A percentile compares a stretch with the other conserved stretches of the same genome.
Evolutionary conservation across 2,797 vertebrate genomes (phyloP).

Genomic region (Melanotaenia nigrans): DNA sequence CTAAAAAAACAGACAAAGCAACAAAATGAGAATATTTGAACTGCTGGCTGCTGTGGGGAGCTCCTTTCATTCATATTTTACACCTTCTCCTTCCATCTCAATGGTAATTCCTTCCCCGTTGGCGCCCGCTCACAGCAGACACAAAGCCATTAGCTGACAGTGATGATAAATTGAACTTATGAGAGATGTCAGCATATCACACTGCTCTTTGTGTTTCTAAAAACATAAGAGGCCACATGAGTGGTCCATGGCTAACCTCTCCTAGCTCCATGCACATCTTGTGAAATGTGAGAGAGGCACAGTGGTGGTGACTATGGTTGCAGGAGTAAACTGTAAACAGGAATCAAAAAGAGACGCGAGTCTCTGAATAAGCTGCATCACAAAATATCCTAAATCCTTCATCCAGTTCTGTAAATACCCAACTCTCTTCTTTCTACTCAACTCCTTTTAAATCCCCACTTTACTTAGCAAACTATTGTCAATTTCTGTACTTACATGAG

Average conservation of each 20-base stretch:
- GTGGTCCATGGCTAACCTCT: conserved; percentile 26
- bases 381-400: background rate
- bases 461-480: conserved; percentile 27
- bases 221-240: conserved; percentile 56
- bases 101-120: conserved; percentile 66
- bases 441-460: conserved; percentile 15
- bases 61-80: conserved; percentile 80
- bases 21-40: conserved; percentile 30
- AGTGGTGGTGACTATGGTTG: background rate
- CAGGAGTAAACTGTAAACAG: background rate
- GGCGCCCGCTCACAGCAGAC: conserved; percentile 55
- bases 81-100: conserved; percentile 62
- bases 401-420: background rate
- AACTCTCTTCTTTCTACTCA: background rate
- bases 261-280: conserved; percentile 8
- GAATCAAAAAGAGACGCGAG: background rate
- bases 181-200: conserved; percentile 51
- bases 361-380: background rate
- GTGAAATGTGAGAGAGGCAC: conserved; percentile 9
- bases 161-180: conserved; percentile 61
- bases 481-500: conserved; percentile 49
- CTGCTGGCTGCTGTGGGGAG: conserved; percentile 38
- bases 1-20: conserved; percentile 36
- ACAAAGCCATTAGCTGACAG: conserved; percentile 69
- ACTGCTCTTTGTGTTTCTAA: conserved; percentile 54